phyloP scores from a whole-genome alignment of 2,113 vertebrate genomes.

The Bos taurus region ARS-UCD2.0 NC_037330.1:60764001-60764500 shows the following conservation, averaged over 20 bases:
- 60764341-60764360: background rate
- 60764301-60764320: background rate
- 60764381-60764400: background rate
- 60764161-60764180: slow-evolving; percentile 72
- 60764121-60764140: slow-evolving; percentile 70
- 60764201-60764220: slow-evolving; percentile 48
- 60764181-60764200: slow-evolving; percentile 76
- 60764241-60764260: slow-evolving; percentile 31
- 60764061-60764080: slow-evolving; percentile 70
- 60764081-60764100: slow-evolving; percentile 72
- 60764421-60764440: background rate
- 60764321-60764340: background rate
- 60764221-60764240: slow-evolving; percentile 30
- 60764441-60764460: background rate
- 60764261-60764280: slow-evolving; percentile 52
- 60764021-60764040: slow-evolving; percentile 74
- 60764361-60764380: background rate
- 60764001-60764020: slow-evolving; percentile 58
- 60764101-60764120: slow-evolving; percentile 78
- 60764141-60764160: slow-evolving; percentile 71
- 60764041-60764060: slow-evolving; percentile 67
- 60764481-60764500: background rate
- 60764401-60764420: background rate
- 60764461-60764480: background rate
- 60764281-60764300: slow-evolving; percentile 38